Evolutionary conservation across 2,113 vertebrate species (phyloP), one percentile per base, ranked within the genome.

Genomic region (Excalfactoria chinensis): DNA sequence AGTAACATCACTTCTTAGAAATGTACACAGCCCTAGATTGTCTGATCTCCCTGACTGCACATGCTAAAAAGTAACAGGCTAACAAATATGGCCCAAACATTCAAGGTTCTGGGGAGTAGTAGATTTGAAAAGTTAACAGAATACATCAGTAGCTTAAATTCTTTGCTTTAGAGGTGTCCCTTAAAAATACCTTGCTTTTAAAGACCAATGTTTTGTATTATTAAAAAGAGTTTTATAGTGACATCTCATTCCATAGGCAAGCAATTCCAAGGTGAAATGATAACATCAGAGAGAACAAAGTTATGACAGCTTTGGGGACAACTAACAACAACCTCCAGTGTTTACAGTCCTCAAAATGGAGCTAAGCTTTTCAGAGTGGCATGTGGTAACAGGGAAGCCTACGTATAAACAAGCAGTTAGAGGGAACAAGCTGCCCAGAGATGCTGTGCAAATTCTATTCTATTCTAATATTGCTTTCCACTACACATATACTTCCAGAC

Each of bases 321-420:
- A 6, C 28, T 30, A 46, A 34, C 6, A 49, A 37, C 8, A 59
- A 5, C 37, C 0, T 7, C 2, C 0, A 2, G 13, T 32, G 44
- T 17, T 72, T 48, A 40, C 1, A 70, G 59, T 21, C 37, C 43
- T 68, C 48, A 66, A n/a, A 14, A 48, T 26, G 63, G 59, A 82
- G 43, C 7, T 34, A 60, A 60, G 37, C 9, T 79, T 76, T 83
- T 44, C 26, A 63, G 19, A 51, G 7, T 21, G 16, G 22, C 12
- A 3, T 37, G 17, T 37, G 7, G 26, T 44, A 68, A 30, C 26
- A 59, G 35, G 12, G 51, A 30, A 40, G 53, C 12, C 40, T 12
- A 13, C 41, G 10, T 62, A 60, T 49, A 82, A 85, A 79, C 4
- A 81, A 49, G 10, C 81, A 10, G 44, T 32, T 48, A 59, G 66